Evolutionary conservation across 2,113 vertebrate genomes (phyloP), one percentile per base, ranked within the genome.

Genomic region (Egretta garzetta): DNA sequence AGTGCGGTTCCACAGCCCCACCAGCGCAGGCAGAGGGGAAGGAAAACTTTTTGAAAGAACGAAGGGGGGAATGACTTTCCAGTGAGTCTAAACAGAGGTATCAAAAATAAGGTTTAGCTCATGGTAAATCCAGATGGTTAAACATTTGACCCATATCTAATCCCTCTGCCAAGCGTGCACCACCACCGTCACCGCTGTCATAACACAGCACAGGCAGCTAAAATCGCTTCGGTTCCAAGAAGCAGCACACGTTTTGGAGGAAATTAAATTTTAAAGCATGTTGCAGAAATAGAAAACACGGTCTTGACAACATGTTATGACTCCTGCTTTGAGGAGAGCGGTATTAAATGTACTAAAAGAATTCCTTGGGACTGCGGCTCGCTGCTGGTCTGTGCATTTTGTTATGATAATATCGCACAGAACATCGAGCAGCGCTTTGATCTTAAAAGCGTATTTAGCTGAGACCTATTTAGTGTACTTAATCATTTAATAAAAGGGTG

Each of bases 81-180:
- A 33, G 55, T 92, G 49, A 60, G 70, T 39, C 88, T 66, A 95
- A 96, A 86, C 59, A 90, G 96, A 94, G 83, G 96, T 95, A 93
- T 96, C 95, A 47, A 68, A 96, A 96, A 93, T 92, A 77, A 96
- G 95, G 90, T 95, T 89, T 86, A 80, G 88, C 74, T 94, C 87
- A 76, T 90, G 83, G 90, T 93, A 83, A 94, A 96, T 86, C 92
- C 98, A 98, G 98, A 98, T 98, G 98, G 97, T 96, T 94, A 96
- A 96, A 82, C 83, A 85, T 93, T 97, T 98, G 98, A 98, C 97
- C 98, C 97, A 95, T 96, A 97, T 96, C 97, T 97, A 97, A 97
- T 97, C 92, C 85, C 88, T 88, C 88, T 91, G 80, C 91, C 86
- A 53, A 70, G 92, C 77, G 60, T 77, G 63, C 72, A 88, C 93